Evolutionary conservation across 2,113 vertebrate species (phyloP).

Genomic region (Athene cunicularia): DNA sequence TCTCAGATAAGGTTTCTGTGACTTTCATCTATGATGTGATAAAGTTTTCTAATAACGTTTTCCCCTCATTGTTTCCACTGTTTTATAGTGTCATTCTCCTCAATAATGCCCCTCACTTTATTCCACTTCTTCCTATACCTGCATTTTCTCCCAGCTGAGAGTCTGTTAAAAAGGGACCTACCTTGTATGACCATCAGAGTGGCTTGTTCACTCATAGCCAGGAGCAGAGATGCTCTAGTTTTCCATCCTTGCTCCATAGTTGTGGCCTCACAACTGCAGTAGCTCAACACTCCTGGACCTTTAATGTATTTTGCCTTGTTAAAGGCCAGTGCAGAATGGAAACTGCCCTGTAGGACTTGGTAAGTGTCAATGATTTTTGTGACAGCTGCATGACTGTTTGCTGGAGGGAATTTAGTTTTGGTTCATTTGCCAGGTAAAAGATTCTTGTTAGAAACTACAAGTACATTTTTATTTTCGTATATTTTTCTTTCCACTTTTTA

Average conservation of each 20-base stretch:
- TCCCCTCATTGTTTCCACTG: neutral
- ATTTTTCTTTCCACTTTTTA: neutral
- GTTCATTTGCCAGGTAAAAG: neutral
- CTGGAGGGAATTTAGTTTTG: neutral
- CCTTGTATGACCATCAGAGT: neutral
- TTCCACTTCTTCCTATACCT: neutral
- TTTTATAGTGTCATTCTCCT: neutral
- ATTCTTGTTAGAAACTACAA: neutral
- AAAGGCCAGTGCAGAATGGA: neutral
- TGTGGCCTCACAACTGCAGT: neutral
- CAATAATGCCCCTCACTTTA: neutral
- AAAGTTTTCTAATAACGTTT: neutral
- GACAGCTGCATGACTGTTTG: neutral
- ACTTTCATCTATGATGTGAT: neutral
- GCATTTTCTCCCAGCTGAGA: neutral
- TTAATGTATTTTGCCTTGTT: neutral
- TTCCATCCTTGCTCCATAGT: neutral
- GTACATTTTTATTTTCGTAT: neutral
- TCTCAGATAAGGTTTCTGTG: neutral
- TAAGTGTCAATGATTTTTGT: neutral
- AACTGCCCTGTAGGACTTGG: neutral
- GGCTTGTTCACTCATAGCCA: neutral
- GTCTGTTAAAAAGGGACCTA: neutral
- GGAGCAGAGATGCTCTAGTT: neutral
- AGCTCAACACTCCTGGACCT: neutral